Evolutionary conservation across 2,888 invertebrate species (phyloP).

Genomic region (Agrotis puta): DNA sequence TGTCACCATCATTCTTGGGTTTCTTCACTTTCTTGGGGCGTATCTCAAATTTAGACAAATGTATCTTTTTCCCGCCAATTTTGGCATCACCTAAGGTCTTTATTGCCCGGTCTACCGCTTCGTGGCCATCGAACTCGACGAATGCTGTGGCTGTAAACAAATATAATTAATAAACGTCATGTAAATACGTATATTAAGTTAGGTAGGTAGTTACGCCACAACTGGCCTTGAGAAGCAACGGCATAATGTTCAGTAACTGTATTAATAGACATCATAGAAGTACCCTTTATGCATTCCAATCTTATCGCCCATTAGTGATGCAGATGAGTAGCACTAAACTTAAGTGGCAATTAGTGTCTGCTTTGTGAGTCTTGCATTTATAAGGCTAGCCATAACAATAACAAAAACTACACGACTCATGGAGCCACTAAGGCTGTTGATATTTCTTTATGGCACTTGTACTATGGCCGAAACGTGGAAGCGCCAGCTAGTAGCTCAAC

Average conservation of each 20-base stretch:
- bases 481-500: neutral
- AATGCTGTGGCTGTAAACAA: conserved; percentile 80
- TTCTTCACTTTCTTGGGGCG: conserved; percentile 63
- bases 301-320: neutral
- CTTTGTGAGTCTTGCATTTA: neutral
- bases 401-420: neutral
- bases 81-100: conserved; percentile 70
- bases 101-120: conserved; percentile 77
- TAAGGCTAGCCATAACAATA: too few species aligned
- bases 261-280: neutral
- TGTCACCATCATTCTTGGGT: conserved; percentile 55
- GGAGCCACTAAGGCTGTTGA: neutral
- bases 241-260: neutral
- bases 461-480: neutral
- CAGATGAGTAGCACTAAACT: too few species aligned
- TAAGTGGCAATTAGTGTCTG: neutral
- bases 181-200: neutral
- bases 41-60: conserved; percentile 74
- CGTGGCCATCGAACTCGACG: conserved; percentile 83
- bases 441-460: neutral
- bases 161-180: conserved; percentile 5
- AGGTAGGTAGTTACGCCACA: neutral
- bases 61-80: conserved; percentile 80
- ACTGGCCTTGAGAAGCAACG: neutral
- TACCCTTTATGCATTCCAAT: conserved; percentile 2